Evolutionary conservation across 2,888 invertebrate species (phyloP), one percentile per base, ranked within the genome.

Genomic region (Saturnia pavonia): DNA sequence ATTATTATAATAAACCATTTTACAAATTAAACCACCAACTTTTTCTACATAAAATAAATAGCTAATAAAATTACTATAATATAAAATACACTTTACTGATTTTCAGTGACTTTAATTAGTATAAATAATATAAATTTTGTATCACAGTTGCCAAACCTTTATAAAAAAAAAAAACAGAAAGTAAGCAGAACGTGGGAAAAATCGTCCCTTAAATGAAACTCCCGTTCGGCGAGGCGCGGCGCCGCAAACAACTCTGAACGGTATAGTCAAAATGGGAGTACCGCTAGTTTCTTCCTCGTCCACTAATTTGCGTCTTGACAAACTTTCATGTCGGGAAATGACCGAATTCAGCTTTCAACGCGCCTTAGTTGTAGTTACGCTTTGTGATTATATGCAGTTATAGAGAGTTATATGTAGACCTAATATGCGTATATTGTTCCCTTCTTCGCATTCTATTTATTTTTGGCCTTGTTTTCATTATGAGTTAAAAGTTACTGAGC

Each of bases 251-350:
- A 63, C 67, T 72, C 74, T 74, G 74, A 73, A 75, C 74, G 73
- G 72, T 74, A 73, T 69, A 73, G 68, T 68, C 69, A 69, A 74
- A 77, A 82, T 76, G 75, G 78, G 75, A n/a, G 76, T 75, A 72
- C 78, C 77, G 77, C 79, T 77, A 82, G 79, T 84, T 87, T 87
- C 87, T 86, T 87, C 83, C 78, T 75, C 78, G 71, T 81, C 83
- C 84, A 85, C 85, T 88, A 89, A 88, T 89, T 87, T 85, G 80
- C 83, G 79, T 80, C 83, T 85, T 82, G 83, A 80, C 81, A 82
- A 89, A 89, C 85, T 88, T 88, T 74, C 77, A 71, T 75, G 78
- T 78, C 80, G 77, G 69, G 79, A 74, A 84, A 85, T 76, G 75
- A 75, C 83, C 82, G 80, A 85, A 85, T 87, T 85, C 77, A 80